A percentile compares a stretch with the other conserved stretches of the same genome.
Evolutionary conservation across 2,797 vertebrate genomes (phyloP).

Genomic region (Sebastes kiyomatsui): DNA sequence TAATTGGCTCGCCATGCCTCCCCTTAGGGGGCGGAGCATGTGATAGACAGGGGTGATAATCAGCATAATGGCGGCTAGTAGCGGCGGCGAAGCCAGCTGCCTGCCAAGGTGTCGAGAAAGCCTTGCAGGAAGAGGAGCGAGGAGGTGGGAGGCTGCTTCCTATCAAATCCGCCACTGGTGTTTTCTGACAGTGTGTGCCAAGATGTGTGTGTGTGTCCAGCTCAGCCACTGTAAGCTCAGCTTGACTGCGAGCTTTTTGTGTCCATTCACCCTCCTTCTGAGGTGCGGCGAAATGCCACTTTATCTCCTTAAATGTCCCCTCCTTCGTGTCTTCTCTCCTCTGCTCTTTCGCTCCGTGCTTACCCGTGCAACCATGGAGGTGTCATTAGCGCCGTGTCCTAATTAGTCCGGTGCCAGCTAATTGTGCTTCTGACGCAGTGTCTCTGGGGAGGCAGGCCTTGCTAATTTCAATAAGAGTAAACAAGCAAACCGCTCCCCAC

Average conservation of each 20-base stretch:
- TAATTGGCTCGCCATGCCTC: constrained; percentile 61
- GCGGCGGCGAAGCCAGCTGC: constrained; percentile 60
- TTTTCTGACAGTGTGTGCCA: background rate
- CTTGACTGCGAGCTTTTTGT: background rate
- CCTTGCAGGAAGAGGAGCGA: constrained; percentile 30
- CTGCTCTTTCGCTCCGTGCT: background rate
- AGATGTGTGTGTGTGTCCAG: background rate
- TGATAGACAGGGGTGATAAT: constrained; percentile 78
- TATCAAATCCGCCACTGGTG: constrained; percentile 27
- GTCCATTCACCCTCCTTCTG: constrained; percentile 1
- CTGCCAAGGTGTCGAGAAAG: constrained; percentile 68
- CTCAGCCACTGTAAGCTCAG: constrained; percentile 12
- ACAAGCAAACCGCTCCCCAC: constrained; percentile 79
- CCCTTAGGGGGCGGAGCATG: constrained; percentile 14
- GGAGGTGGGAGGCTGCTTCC: constrained; percentile 33
- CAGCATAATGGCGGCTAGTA: constrained; percentile 65
- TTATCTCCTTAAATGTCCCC: background rate
- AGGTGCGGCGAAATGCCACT: background rate
- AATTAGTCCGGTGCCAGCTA: constrained; percentile 78
- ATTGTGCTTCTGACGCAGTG: constrained; percentile 73
- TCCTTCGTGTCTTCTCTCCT: background rate
- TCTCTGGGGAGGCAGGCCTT: constrained; percentile 74
- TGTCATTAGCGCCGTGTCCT: constrained; percentile 73
- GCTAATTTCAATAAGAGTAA: constrained; percentile 86
- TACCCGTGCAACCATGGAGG: constrained; percentile 48